phyloP scores from a whole-genome alignment of 2,888 invertebrate genomes.

The Megaustenia siamemsis region DNA sequence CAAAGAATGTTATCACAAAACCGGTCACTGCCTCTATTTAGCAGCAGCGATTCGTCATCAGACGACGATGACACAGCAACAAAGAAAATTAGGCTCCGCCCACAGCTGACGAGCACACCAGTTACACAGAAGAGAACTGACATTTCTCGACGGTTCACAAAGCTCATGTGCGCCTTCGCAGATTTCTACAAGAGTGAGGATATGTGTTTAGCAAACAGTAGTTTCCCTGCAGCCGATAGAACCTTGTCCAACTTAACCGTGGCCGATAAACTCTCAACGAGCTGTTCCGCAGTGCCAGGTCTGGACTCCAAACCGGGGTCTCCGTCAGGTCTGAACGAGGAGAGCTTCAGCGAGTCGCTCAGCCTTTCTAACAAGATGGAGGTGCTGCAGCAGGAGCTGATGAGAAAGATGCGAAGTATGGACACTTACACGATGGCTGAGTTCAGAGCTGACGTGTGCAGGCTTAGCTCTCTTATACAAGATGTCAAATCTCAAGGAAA shows the following conservation, averaged over 20 bases:
- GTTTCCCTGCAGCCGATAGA: background rate
- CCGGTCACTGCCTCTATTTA: too few species aligned
- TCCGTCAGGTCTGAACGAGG: too few species aligned
- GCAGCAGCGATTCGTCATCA: background rate
- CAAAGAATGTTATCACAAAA: background rate
- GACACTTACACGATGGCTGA: slow-evolving; percentile 1
- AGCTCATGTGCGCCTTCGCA: background rate
- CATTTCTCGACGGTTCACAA: background rate
- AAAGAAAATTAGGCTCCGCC: too few species aligned
- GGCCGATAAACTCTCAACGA: background rate
- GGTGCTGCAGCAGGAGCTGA: background rate
- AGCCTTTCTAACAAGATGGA: background rate
- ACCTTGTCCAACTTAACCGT: too few species aligned
- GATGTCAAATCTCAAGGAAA: too few species aligned
- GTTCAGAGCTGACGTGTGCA: slow-evolving; percentile 10
- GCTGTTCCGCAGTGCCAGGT: too few species aligned
- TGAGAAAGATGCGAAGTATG: background rate
- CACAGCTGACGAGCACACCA: background rate
- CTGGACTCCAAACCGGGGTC: background rate
- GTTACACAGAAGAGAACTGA: background rate
- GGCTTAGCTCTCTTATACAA: background rate
- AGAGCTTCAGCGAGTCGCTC: background rate
- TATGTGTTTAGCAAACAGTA: background rate
- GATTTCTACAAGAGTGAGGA: background rate
- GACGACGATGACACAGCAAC: background rate